A percentile compares a stretch with the other conserved stretches of the same genome.
These are phyloP conservation scores for Cephalopachus bancanus DNA, from an alignment of 2,797 vertebrate genomes.

Conservation along the genomic window DNA sequence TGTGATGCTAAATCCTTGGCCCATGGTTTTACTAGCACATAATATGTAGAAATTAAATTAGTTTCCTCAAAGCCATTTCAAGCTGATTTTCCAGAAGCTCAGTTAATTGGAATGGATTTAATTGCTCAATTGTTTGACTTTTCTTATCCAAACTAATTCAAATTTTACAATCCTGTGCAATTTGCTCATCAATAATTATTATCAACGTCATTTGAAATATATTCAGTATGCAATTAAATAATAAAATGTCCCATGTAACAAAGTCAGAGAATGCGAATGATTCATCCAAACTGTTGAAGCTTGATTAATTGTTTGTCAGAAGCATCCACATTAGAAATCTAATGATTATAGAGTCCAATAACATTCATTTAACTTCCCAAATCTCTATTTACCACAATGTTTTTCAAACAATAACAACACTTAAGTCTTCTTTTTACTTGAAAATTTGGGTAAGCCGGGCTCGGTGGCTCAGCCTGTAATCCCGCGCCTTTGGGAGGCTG, in stretches of 20 bases:
- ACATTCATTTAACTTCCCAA: constrained; percentile 73
- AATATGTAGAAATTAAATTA: constrained; percentile 70
- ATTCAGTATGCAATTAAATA: constrained; percentile 71
- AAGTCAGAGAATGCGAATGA: constrained; percentile 73
- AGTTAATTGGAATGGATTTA: constrained; percentile 71
- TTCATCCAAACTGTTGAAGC: constrained; percentile 70
- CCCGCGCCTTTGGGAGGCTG: too few species aligned
- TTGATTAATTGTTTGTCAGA: constrained; percentile 73
- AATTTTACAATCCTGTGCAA: constrained; percentile 67
- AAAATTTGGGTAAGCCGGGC: constrained; percentile 41
- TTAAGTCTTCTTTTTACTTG: constrained; percentile 27
- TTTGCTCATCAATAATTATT: constrained; percentile 76
- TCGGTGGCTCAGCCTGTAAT: too few species aligned
- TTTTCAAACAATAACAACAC: constrained; percentile 49
- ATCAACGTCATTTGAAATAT: constrained; percentile 75
- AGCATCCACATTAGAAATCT: constrained; percentile 65
- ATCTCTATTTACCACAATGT: constrained; percentile 66
- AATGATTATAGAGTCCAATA: constrained; percentile 75
- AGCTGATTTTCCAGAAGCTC: constrained; percentile 69
- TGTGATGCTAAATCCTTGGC: constrained; percentile 25
- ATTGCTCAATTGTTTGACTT: constrained; percentile 72
- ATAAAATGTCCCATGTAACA: constrained; percentile 58
- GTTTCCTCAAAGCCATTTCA: constrained; percentile 43
- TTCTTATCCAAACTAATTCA: constrained; percentile 71
- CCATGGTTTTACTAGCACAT: constrained; percentile 13